These are phyloP conservation scores for Nemopilema nomurai DNA, from an alignment of 30 jellyfish, hydroid and myxozoan genomes.

Conservation along the genomic window DNA sequence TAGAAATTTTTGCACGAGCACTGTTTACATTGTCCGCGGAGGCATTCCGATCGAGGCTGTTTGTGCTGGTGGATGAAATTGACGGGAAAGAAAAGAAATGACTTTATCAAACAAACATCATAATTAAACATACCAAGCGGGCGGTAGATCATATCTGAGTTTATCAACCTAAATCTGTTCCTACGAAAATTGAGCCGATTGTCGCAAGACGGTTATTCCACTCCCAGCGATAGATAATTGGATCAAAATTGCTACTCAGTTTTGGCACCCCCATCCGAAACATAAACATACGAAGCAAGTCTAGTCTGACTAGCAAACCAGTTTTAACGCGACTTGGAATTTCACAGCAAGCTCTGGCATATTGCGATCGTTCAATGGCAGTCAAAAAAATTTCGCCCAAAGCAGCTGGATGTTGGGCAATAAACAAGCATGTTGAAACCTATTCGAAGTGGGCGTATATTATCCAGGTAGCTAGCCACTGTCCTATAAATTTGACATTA, in stretches of 20 bases:
- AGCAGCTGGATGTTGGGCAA: not conserved
- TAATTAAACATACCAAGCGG: not conserved
- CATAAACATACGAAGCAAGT: not conserved
- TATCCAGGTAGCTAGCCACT: too few species aligned
- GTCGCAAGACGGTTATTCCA: too few species aligned
- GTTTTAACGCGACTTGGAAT: not conserved
- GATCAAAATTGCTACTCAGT: too few species aligned
- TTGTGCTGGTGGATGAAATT: not conserved
- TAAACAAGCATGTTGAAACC: not conserved
- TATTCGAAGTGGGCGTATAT: not conserved
- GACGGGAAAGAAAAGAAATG: not conserved
- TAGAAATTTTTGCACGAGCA: not conserved
- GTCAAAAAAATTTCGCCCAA: not conserved
- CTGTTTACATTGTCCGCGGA: not conserved
- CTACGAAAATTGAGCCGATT: too few species aligned
- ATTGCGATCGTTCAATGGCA: not conserved
- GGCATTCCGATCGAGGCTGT: not conserved
- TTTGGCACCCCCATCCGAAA: not conserved
- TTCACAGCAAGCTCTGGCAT: too few species aligned
- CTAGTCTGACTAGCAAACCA: not conserved
- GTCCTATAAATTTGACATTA: not conserved
- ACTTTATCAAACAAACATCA: not conserved
- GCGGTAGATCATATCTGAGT: not conserved
- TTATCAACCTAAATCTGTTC: too few species aligned
- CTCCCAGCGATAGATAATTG: too few species aligned